phyloP scores from a whole-genome alignment of 2,888 invertebrate species.

The Ormyrus pomaceus region DNA sequence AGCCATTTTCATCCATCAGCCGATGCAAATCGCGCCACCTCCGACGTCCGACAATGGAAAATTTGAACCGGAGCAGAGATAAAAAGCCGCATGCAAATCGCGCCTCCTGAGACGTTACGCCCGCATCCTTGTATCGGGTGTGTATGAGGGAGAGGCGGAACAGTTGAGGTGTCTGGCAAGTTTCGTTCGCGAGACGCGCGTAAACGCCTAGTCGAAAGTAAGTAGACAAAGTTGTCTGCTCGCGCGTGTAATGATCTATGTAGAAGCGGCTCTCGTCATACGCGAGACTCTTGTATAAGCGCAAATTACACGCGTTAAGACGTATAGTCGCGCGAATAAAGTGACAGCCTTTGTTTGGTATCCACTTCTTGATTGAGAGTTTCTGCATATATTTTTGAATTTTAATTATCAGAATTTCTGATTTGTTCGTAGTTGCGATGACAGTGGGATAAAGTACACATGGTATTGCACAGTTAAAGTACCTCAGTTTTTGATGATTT shows the following conservation, averaged over 20 bases:
- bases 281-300: too few species aligned
- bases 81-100: constrained; percentile 30
- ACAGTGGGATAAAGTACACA: too few species aligned
- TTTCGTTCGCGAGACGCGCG: constrained; percentile 11
- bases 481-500: too few species aligned
- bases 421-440: too few species aligned
- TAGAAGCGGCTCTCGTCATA: too few species aligned
- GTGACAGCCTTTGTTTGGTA: too few species aligned
- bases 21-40: constrained; percentile 34
- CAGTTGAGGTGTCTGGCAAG: constrained; percentile 6
- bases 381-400: too few species aligned
- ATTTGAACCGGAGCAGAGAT: constrained; percentile 6
- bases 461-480: too few species aligned
- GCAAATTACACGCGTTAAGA: too few species aligned
- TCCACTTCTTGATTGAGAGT: too few species aligned
- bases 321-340: too few species aligned
- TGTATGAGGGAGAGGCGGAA: background rate
- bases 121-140: background rate
- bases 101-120: background rate
- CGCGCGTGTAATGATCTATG: background rate
- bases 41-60: background rate
- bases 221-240: constrained; percentile 15
- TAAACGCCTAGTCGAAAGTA: constrained; percentile 17
- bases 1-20: constrained; percentile 51
- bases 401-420: too few species aligned